Base-by-base conservation (phyloP, 2,113 vertebrate species). In the Sinocyclocheilus rhinocerous region DNA sequence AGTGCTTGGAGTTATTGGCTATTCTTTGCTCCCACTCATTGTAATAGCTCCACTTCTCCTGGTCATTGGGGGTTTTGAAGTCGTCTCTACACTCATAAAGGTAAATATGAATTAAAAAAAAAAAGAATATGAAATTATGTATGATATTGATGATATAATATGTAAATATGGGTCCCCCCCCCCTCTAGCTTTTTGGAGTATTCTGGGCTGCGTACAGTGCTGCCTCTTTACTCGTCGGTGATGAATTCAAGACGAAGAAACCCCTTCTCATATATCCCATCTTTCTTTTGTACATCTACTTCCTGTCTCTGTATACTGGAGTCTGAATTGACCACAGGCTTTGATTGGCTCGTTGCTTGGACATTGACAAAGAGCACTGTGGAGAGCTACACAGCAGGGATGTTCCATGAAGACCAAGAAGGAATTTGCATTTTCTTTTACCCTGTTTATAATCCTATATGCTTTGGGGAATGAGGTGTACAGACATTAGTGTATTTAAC, bases 231-330 rank as follows among this genome's bases (percentile, higher is more conserved):
- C 96, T 99, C 65, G 98, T 98, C 6, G 97, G 97, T 91, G 98
- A 99, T 94, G 98, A 99, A 93, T 99, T 99, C 93, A 99, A 99
- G 95, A 99, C 97, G 2, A 99, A 99, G 97, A 99, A 99, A 92
- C 97, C 98, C 85, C 97, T 99, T 42, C 96, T 99, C 94, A 99
- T 99, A 93, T 99, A 99, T 92, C 98, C 98, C 80, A 98, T 99
- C 92, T 97, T 99, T 92, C 96, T 99, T 94, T 94, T 99, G 95
- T 99, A 99, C 92, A 99, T 99, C 92, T 99, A 99, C 95, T 99
- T 99, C 95, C 95, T 99, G 92, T 99, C 98, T 75, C 95, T 99
- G 87, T 99, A 99, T 93, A 99, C 98, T 70, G 98, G 98, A n/a
- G 98, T 97, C 93, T 99, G 96, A 99, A 90, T 80, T 81, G 87